These are phyloP conservation scores for Crocallis elinguaria DNA, from an alignment of 2,888 invertebrate genomes.

Conservation along the genomic window DNA sequence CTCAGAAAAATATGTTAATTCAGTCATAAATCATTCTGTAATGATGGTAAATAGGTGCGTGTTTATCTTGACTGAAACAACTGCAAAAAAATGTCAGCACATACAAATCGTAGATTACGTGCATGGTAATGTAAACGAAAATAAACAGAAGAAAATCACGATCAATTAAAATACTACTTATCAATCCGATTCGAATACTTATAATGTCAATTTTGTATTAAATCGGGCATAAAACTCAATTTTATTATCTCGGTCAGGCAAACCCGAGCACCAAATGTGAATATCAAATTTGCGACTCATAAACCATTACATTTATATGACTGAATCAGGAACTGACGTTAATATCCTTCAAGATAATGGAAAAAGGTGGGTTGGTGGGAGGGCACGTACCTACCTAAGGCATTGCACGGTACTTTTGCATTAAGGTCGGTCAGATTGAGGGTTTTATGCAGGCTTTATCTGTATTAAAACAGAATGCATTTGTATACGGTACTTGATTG, in stretches of 20 bases:
- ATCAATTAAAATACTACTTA: no score
- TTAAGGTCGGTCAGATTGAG: not conserved
- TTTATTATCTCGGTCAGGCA: not conserved
- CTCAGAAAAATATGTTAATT: no score
- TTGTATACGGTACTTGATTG: not conserved
- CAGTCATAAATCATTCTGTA: no score
- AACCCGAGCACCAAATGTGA: not conserved
- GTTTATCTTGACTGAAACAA: no score
- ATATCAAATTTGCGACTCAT: constrained; percentile 8
- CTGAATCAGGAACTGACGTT: constrained; percentile 10
- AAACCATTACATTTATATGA: constrained; percentile 19
- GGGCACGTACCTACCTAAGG: not conserved
- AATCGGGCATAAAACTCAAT: not conserved
- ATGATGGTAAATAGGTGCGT: no score
- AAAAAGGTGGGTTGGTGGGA: constrained; percentile 6
- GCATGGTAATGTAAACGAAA: no score
- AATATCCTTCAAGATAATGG: constrained; percentile 8
- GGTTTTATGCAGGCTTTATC: not conserved
- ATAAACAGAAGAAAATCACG: no score
- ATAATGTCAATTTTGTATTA: no score
- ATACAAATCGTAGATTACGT: no score
- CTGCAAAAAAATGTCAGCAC: no score
- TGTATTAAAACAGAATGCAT: not conserved
- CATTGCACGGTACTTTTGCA: constrained; percentile 11
- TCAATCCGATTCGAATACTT: no score